Evolutionary conservation across 2,113 vertebrate species (phyloP).

Genomic region (Rana temporaria): DNA sequence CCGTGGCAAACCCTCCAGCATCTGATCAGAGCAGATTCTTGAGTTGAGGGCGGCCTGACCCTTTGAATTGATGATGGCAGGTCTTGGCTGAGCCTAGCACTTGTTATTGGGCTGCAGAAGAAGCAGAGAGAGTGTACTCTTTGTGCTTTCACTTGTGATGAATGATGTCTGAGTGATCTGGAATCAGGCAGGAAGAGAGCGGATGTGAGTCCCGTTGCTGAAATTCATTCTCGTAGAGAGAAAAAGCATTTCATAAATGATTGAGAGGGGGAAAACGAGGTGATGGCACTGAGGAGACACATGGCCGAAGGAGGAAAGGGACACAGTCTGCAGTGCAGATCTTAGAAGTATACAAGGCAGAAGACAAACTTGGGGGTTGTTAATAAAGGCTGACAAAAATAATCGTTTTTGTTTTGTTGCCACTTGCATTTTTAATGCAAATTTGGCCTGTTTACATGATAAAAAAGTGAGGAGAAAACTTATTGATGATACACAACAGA

Average conservation of each 20-base stretch:
- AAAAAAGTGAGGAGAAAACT: too few relatives aligned
- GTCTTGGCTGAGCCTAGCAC: neutral
- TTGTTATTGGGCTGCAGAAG: neutral
- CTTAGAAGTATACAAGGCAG: too few relatives aligned
- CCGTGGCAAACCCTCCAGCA: too few relatives aligned
- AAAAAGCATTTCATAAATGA: slow-evolving; percentile 46
- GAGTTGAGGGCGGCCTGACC: too few relatives aligned
- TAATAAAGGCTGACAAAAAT: too few relatives aligned
- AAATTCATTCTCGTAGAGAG: neutral
- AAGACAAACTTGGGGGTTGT: too few relatives aligned
- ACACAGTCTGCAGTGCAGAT: neutral
- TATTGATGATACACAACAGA: too few relatives aligned
- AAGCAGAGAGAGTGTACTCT: neutral
- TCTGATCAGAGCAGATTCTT: too few relatives aligned
- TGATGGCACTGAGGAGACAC: neutral
- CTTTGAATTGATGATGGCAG: neutral
- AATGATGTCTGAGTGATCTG: slow-evolving; percentile 38
- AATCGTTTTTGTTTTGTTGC: too few relatives aligned
- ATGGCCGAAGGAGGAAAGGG: neutral
- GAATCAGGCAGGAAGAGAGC: neutral
- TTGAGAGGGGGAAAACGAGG: slow-evolving; percentile 3
- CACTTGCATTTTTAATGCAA: too few relatives aligned
- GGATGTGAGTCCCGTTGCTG: neutral
- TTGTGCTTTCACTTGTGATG: slow-evolving; percentile 32
- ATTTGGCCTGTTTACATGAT: too few relatives aligned